phyloP scores from a whole-genome alignment of 2,797 vertebrate species.

The Pantherophis vulpinus region DNA sequence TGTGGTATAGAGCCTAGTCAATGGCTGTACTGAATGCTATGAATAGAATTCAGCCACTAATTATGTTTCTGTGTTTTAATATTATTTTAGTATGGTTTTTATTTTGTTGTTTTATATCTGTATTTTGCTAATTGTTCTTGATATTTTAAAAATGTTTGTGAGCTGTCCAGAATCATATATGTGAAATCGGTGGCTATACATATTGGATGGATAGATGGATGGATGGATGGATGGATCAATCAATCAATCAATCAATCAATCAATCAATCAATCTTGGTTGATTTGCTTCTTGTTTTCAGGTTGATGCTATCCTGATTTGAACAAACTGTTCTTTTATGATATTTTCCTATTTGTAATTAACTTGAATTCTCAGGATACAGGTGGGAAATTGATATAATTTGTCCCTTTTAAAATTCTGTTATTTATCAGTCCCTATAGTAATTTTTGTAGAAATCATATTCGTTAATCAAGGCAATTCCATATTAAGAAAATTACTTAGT shows the following conservation, averaged over 20 bases:
- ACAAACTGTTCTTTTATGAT: neutral
- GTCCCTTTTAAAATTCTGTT: neutral
- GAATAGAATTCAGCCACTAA: neutral
- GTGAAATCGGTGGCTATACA: neutral
- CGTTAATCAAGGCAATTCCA: slow-evolving; percentile 53
- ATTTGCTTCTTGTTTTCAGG: neutral
- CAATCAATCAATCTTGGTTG: neutral
- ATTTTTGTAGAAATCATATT: slow-evolving; percentile 51
- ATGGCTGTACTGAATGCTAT: neutral
- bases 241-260: too few relatives aligned
- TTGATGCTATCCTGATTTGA: neutral
- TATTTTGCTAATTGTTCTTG: neutral
- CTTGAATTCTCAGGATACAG: neutral
- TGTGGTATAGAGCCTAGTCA: neutral
- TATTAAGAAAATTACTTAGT: slow-evolving; percentile 44
- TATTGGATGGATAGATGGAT: neutral
- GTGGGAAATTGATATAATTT: neutral
- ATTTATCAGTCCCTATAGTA: slow-evolving; percentile 48
- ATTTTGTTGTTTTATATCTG: neutral
- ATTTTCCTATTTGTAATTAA: neutral
- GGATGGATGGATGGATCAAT: too few relatives aligned
- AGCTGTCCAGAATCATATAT: neutral
- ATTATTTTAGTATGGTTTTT: neutral
- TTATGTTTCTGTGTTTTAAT: neutral
- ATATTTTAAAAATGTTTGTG: neutral